phyloP scores from a whole-genome alignment of 64 coral and sea anemone genomes.

The Hydrozoanthus tunicans region DNA sequence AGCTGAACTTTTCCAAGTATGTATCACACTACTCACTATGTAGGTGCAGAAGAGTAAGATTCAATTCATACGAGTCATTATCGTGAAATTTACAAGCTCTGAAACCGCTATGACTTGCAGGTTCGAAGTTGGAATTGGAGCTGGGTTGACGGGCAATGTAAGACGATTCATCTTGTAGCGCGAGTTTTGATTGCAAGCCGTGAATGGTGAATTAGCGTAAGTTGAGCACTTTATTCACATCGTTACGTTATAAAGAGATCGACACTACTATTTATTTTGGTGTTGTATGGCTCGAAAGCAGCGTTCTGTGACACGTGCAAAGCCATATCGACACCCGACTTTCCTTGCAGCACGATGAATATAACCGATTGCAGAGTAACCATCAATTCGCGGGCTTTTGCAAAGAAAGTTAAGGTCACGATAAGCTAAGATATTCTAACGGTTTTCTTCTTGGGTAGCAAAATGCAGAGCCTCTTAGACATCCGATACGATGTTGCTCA shows the following conservation, averaged over 20 bases:
- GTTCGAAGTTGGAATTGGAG: constrained; percentile 42
- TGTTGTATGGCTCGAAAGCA: constrained; percentile 67
- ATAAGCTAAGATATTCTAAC: constrained; percentile 45
- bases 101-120: constrained; percentile 54
- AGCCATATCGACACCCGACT: constrained; percentile 59
- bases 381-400: constrained; percentile 47
- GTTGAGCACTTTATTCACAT: constrained; percentile 98
- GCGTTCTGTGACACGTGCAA: constrained; percentile 90
- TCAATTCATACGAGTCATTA: constrained; percentile 1
- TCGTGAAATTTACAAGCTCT: constrained; percentile 52
- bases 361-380: not conserved
- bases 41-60: constrained; percentile 39
- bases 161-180: constrained; percentile 96
- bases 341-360: constrained; percentile 19
- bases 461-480: constrained; percentile 31
- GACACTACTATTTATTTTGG: constrained; percentile 82
- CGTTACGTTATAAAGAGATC: constrained; percentile 93
- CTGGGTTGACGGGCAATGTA: constrained; percentile 70
- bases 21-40: constrained; percentile 61
- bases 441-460: constrained; percentile 36
- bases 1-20: constrained; percentile 62
- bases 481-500: not conserved
- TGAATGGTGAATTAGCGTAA: constrained; percentile 99
- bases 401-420: constrained; percentile 37
- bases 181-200: constrained; percentile 99